Evolutionary conservation across 2,797 vertebrate genomes (phyloP).

Genomic region (Bradypus variegatus): DNA sequence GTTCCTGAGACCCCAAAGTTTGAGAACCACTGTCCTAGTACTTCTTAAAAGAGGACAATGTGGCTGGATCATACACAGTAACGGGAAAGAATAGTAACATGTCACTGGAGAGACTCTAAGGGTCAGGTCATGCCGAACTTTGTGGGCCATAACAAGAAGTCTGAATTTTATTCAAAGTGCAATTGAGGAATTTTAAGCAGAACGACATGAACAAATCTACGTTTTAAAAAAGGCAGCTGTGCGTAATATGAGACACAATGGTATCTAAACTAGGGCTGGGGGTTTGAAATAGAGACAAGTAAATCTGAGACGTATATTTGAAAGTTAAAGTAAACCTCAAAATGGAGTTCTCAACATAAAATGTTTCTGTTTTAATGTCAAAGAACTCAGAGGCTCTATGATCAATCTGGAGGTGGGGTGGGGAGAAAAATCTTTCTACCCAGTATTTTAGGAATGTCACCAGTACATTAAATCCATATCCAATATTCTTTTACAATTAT

Average conservation of each 20-base stretch:
- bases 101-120: background rate
- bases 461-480: background rate
- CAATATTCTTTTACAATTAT: background rate
- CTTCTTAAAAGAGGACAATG: background rate
- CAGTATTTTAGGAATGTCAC: background rate
- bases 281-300: background rate
- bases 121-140: background rate
- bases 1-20: background rate
- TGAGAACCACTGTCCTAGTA: background rate
- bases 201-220: background rate
- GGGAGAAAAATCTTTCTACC: background rate
- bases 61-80: background rate
- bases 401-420: background rate
- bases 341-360: conserved; percentile 1
- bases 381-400: background rate
- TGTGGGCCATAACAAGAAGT: background rate
- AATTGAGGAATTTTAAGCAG: background rate
- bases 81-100: background rate
- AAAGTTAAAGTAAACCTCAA: conserved; percentile 21
- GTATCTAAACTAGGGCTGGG: background rate
- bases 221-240: background rate
- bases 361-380: conserved; percentile 12
- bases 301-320: background rate
- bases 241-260: background rate
- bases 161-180: conserved; percentile 1